Evolutionary conservation across 2,113 vertebrate genomes (phyloP).

Genomic region (Pholis gunnellus): DNA sequence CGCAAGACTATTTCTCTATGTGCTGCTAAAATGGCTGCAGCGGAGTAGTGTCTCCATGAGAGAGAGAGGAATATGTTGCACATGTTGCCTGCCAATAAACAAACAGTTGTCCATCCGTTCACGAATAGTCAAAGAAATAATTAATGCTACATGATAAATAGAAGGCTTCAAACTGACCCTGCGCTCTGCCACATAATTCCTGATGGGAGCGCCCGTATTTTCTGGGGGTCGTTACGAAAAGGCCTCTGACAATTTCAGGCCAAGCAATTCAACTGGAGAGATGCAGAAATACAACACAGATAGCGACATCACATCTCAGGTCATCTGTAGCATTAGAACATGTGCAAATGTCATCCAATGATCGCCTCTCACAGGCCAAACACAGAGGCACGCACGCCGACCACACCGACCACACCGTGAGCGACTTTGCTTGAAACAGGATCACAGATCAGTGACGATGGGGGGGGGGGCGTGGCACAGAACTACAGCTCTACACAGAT

Average conservation of each 20-base stretch:
- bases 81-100: background rate
- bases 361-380: constrained; percentile 9
- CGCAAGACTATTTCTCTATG: background rate
- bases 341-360: constrained; percentile 14
- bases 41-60: background rate
- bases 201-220: background rate
- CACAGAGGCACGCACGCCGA: background rate
- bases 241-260: background rate
- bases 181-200: background rate
- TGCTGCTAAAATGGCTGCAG: background rate
- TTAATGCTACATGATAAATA: background rate
- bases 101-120: background rate
- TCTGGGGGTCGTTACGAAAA: background rate
- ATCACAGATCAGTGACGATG: background rate
- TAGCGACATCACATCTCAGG: background rate
- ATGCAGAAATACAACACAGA: background rate
- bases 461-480: no score
- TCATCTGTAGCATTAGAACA: background rate
- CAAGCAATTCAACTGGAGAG: background rate
- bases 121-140: background rate
- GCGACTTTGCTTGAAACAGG: background rate
- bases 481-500: background rate
- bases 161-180: background rate
- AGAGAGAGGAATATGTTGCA: background rate
- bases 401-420: background rate